Conservation (phyloP, 1,140 invertebrate species). For the Drosophila sproati region DNA sequence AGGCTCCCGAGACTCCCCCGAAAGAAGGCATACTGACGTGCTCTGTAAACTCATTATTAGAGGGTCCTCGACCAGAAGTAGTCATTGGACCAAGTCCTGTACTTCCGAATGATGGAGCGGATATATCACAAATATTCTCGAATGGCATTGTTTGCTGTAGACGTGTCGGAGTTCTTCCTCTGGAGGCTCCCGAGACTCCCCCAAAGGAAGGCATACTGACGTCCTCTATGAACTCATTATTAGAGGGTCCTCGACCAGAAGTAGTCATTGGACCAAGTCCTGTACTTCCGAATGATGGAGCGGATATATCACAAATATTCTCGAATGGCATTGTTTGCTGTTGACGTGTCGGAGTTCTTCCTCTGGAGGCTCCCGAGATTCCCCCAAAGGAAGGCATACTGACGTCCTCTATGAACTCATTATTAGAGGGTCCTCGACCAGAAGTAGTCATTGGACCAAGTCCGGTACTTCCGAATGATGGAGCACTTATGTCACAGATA, state of each 20-base stretch:
- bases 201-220: constrained; percentile 35
- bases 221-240: constrained; percentile 28
- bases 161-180: neutral
- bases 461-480: constrained; percentile 1
- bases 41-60: neutral
- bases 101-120: constrained; percentile 6
- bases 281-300: neutral
- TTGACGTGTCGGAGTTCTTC: neutral
- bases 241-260: neutral
- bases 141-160: constrained; percentile 6
- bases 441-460: neutral
- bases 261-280: neutral
- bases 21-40: constrained; percentile 14
- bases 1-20: neutral
- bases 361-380: neutral
- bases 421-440: neutral
- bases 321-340: neutral
- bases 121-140: constrained; percentile 1
- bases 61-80: too few species aligned
- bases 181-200: constrained; percentile 7
- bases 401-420: neutral
- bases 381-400: constrained; percentile 15
- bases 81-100: neutral
- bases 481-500: constrained; percentile 12
- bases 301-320: neutral